Base-by-base conservation (phyloP, 2,113 vertebrate genomes). In the Shinisaurus crocodilurus region DNA sequence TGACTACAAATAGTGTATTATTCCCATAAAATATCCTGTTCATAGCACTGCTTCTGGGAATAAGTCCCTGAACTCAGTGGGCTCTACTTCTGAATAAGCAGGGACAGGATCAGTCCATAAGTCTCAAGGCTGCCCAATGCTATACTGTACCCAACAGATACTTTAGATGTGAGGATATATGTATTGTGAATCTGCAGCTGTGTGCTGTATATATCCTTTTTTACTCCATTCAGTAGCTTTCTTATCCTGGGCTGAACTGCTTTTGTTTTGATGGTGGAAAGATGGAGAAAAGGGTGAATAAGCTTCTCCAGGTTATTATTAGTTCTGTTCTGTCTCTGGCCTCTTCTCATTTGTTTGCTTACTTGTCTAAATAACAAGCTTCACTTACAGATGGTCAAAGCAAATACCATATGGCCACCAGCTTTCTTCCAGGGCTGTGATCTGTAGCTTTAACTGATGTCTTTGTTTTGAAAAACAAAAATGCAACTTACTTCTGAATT, bases 401-500 rank as follows among this genome's bases (percentile, higher is more conserved):
- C 63, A 89, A 27, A 84, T 92, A 85, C 13, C 13, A 37, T 72
- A 65, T 92, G 34, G 81, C 23, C 34, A 5, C 3, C 86, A 86
- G 29, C 65, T 95, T 91, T 88, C 75, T 43, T 67, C 83, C 85
- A 88, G 2, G 6, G 37, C 77, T 15, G 67, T 25, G 90, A 57
- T 5, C 13, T 48, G 88, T 9, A 0, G 25, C 65, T 16, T 76
- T 74, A 57, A 92, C 88, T 80, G 67, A 60, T 83, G n/a, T 45
- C 87, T 89, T 91, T 89, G 9, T 63, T 92, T 91, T 83, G 88
- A n/a, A 93, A 91, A 91, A 81, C 67, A 80, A 88, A 85, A 75
- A 74, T 29, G 85, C 34, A 43, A 63, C 32, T 79, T 70, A 54
- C 8, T 79, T 85, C 82, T 69, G 76, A 69, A 90, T 80, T 85